Evolutionary conservation across 2,113 vertebrate species (phyloP).

Genomic region (Chunga burmeisteri): DNA sequence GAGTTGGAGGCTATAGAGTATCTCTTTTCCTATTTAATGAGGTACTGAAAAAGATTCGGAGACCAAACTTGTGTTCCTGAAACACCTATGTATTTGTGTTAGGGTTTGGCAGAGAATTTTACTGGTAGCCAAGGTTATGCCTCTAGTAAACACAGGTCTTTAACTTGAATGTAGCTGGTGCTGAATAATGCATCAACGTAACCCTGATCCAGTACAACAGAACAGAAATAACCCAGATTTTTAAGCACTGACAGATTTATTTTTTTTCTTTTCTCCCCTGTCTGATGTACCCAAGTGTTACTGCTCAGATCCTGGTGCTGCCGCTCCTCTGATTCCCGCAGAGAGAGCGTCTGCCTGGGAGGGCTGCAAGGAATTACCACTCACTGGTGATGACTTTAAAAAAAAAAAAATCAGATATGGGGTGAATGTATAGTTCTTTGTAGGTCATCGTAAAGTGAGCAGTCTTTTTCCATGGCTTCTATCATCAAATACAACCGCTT

Average conservation of each 20-base stretch:
- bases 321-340: accelerated
- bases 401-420: not conserved
- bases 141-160: not conserved
- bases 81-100: not conserved
- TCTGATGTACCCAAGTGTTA: accelerated
- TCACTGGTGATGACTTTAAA: accelerated
- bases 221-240: not conserved
- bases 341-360: accelerated
- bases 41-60: not conserved
- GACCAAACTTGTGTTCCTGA: not conserved
- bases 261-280: no score
- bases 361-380: not conserved
- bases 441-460: not conserved
- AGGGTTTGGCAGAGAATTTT: not conserved
- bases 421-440: not conserved
- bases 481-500: not conserved
- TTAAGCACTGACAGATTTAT: not conserved
- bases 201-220: not conserved
- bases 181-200: accelerated
- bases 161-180: not conserved
- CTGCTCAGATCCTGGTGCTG: not conserved
- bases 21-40: not conserved
- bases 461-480: not conserved
- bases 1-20: accelerated
- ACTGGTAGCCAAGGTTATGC: not conserved